phyloP scores from a whole-genome alignment of 2,888 invertebrate species.

The Schizotus pectinicornis region DNA sequence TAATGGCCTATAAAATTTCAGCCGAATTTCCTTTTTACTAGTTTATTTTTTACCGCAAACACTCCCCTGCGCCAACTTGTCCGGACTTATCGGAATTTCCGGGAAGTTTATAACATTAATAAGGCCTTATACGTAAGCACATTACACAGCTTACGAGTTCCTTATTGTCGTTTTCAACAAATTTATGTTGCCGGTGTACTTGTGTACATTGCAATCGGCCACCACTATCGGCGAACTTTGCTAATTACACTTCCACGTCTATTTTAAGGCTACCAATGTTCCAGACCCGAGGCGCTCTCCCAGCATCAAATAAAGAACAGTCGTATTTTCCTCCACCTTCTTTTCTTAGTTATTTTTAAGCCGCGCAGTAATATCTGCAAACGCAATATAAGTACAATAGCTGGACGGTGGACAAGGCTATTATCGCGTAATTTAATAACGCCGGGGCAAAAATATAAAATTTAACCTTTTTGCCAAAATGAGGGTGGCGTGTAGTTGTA shows the following conservation, averaged over 20 bases:
- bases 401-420: too few relatives aligned
- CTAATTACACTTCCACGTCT: slow-evolving; percentile 24
- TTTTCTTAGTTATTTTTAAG: too few relatives aligned
- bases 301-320: too few relatives aligned
- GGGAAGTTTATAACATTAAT: slow-evolving; percentile 16
- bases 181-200: slow-evolving; percentile 16
- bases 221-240: slow-evolving; percentile 23
- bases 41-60: slow-evolving; percentile 11
- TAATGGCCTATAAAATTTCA: slow-evolving; percentile 31
- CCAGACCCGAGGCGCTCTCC: too few relatives aligned
- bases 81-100: slow-evolving; percentile 4
- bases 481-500: slow-evolving; percentile 36
- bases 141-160: slow-evolving; percentile 15
- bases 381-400: too few relatives aligned
- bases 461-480: slow-evolving; percentile 24
- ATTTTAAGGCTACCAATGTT: slow-evolving; percentile 16
- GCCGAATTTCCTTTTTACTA: slow-evolving; percentile 8
- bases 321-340: too few relatives aligned
- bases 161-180: slow-evolving; percentile 23
- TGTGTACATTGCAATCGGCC: slow-evolving; percentile 20
- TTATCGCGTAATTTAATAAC: too few relatives aligned
- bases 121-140: slow-evolving; percentile 10
- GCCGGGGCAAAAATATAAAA: not conserved
- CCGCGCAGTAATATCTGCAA: too few relatives aligned
- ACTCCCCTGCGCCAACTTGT: not conserved